Conservation (phyloP, 2,113 vertebrate genomes). For the Nothocercus julius region DNA sequence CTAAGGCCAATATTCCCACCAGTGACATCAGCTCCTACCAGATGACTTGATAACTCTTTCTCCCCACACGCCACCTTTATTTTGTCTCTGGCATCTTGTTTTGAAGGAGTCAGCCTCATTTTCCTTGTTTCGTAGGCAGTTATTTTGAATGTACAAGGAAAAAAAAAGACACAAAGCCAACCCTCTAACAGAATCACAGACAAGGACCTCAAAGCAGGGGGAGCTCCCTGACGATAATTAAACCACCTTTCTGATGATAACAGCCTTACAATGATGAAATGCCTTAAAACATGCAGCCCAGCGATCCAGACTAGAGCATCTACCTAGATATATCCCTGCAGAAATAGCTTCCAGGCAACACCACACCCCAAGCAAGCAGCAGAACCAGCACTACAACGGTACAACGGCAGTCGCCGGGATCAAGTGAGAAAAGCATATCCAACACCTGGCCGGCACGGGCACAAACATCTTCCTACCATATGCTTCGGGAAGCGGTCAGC, state of each 20-base stretch:
- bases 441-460: neutral
- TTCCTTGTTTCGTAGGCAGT: neutral
- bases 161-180: neutral
- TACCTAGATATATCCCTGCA: neutral
- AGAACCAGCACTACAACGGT: neutral
- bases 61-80: constrained; percentile 5
- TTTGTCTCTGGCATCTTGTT: neutral
- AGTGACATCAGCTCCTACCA: neutral
- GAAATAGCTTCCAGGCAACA: neutral
- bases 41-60: neutral
- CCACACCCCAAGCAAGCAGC: constrained; percentile 51
- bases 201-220: neutral
- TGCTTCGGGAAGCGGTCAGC: constrained; percentile 26
- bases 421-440: neutral
- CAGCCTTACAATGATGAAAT: neutral
- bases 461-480: neutral
- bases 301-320: neutral
- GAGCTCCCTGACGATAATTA: neutral
- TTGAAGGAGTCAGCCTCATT: neutral
- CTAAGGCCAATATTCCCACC: neutral
- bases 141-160: neutral
- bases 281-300: neutral
- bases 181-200: neutral
- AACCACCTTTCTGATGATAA: neutral
- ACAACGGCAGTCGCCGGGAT: neutral